Base-by-base conservation (phyloP, 2,797 vertebrate species). In the Semotilus atromaculatus region DNA sequence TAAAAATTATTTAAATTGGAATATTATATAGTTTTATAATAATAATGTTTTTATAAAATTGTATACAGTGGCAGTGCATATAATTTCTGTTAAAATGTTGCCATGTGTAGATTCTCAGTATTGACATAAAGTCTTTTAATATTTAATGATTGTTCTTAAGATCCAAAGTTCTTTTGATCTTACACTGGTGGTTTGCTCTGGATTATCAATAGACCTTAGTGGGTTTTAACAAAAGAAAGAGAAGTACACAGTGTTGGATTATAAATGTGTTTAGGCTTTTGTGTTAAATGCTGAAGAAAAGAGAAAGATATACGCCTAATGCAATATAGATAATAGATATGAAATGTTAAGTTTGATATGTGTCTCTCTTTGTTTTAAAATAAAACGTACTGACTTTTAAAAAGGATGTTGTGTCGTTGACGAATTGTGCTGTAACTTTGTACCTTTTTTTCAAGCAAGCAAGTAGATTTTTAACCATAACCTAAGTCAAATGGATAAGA, bases 101-200 rank as follows among this genome's bases (percentile, higher is more conserved):
- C 87, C 85, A 16, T 78, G 72, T 72, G 78, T 81, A 84, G 82
- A 26, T 62, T 83, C 87, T 87, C 81, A 67, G 76, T 89, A 90
- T 93, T 70, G 87, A 93, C 87, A 87, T 75, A 60, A 81, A 88
- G 84, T 78, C 80, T 87, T 91, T 90, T 66, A 90, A 91, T 93
- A 83, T 92, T 92, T 92, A 76, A 92, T 91, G 84, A 81, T 51
- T 29, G 11, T 19, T 85, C 58, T 90, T 90, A 68, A 53, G 34
- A 77, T 68, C 71, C 84, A 81, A 71, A 89, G 81, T 74, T 67
- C 70, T 88, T 92, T 91, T 90, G 89, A 91, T 90, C 80, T 89
- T 62, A 9, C 74, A 82, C 60, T 62, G 38, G 68, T 72, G 71
- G 38, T 62, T 58, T 84, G 83, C 76, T 81, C 40, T 67, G 70